Conservation (phyloP, 2,113 vertebrate genomes). For the Aphyosemion australe region DNA sequence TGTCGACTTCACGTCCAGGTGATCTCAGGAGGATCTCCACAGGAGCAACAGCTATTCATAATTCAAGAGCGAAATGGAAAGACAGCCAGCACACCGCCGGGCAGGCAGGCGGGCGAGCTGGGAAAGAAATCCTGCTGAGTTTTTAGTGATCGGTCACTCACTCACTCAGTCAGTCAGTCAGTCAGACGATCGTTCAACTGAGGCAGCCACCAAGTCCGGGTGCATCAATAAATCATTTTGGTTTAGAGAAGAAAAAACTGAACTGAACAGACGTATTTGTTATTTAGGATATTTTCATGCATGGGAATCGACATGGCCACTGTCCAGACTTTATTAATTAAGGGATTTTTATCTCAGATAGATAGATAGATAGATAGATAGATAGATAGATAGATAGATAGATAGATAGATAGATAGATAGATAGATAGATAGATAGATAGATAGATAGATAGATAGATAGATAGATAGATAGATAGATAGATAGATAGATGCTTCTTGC, state of each 20-base stretch:
- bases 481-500: slow-evolving; percentile 1
- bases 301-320: not conserved
- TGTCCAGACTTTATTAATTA: no score
- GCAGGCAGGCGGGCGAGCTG: slow-evolving; percentile 13
- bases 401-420: slow-evolving; percentile 17
- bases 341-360: not conserved
- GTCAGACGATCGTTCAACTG: slow-evolving; percentile 4
- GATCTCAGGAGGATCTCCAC: slow-evolving; percentile 45
- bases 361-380: slow-evolving; percentile 37
- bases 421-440: slow-evolving; percentile 16
- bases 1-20: slow-evolving; percentile 28
- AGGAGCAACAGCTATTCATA: slow-evolving; percentile 48
- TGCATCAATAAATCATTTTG: not conserved
- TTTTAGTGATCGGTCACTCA: slow-evolving; percentile 28
- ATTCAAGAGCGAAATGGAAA: slow-evolving; percentile 49
- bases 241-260: no score
- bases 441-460: slow-evolving; percentile 24
- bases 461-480: slow-evolving; percentile 14
- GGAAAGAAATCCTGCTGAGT: slow-evolving; percentile 21
- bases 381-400: slow-evolving; percentile 24
- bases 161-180: not conserved
- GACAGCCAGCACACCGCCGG: slow-evolving; percentile 29
- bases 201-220: not conserved
- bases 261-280: not conserved
- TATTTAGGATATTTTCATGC: not conserved